phyloP scores from a whole-genome alignment of 2,888 invertebrate species.

The Dione juno region DNA sequence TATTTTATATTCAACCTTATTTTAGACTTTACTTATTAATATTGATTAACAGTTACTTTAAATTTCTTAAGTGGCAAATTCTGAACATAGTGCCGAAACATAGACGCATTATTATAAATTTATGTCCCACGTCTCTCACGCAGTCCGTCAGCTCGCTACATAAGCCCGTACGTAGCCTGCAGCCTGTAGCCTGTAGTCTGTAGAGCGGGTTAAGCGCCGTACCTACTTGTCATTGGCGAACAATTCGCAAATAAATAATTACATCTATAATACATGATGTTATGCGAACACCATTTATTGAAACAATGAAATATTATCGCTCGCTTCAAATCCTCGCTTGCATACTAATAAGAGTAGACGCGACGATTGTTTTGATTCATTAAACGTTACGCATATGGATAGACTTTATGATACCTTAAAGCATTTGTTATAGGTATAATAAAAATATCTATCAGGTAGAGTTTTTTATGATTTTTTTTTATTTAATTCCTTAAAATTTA shows the following conservation, averaged over 20 bases:
- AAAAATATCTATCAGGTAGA: neutral
- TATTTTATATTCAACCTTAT: too few relatives aligned
- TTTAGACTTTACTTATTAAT: too few relatives aligned
- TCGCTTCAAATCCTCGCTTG: slow-evolving; percentile 39
- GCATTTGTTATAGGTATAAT: neutral
- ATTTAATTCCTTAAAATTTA: too few relatives aligned
- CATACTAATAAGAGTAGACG: slow-evolving; percentile 43
- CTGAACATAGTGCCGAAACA: too few relatives aligned
- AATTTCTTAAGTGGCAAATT: too few relatives aligned
- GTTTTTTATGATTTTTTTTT: too few relatives aligned
- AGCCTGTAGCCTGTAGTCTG: neutral
- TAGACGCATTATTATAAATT: too few relatives aligned
- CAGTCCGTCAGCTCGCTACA: too few relatives aligned
- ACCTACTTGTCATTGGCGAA: slow-evolving; percentile 10
- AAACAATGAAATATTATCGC: slow-evolving; percentile 72
- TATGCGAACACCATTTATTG: slow-evolving; percentile 56
- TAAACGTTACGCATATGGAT: slow-evolving; percentile 26
- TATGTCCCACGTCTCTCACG: too few relatives aligned
- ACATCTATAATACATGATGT: slow-evolving; percentile 29
- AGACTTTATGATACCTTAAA: slow-evolving; percentile 18
- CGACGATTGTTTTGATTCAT: slow-evolving; percentile 40
- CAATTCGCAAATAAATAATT: slow-evolving; percentile 38
- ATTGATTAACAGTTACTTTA: too few relatives aligned
- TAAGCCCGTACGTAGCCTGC: neutral
- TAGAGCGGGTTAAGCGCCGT: slow-evolving; percentile 3